These are phyloP conservation scores for Pardosa pseudoannulata DNA, from an alignment of 2,888 invertebrate genomes.

Conservation along the genomic window DNA sequence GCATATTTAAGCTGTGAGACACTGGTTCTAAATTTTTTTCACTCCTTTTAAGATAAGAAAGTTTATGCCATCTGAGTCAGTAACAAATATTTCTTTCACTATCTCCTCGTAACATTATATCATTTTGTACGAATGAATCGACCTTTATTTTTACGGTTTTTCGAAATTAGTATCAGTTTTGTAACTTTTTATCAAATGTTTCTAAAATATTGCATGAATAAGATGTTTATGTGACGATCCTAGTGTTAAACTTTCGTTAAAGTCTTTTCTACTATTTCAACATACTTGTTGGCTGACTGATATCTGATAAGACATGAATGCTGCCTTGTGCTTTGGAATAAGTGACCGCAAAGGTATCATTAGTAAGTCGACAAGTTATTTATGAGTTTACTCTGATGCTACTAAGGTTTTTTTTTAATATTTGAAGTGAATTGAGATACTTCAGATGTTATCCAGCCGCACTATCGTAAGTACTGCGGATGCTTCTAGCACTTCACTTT, in stretches of 20 bases:
- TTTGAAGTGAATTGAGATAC: too few species aligned
- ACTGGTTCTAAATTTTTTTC: neutral
- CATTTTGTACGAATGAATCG: neutral
- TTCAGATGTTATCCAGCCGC: too few species aligned
- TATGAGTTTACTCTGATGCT: neutral
- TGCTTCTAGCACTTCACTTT: too few species aligned
- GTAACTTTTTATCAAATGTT: neutral
- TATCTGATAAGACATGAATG: constrained; percentile 1
- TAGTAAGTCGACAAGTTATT: constrained; percentile 20
- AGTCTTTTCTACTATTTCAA: neutral
- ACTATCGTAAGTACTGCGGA: too few species aligned
- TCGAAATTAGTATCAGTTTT: neutral
- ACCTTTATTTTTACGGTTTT: too few species aligned
- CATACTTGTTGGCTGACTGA: neutral
- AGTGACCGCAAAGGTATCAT: neutral
- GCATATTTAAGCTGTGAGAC: too few species aligned
- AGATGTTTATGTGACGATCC: neutral
- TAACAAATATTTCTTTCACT: neutral
- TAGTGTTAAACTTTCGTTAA: neutral
- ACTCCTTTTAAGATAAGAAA: neutral
- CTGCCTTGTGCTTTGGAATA: neutral
- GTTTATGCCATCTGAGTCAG: neutral
- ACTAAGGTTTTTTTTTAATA: too few species aligned
- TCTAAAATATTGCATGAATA: neutral
- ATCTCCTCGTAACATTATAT: constrained; percentile 30